These are phyloP conservation scores for Pseudomyrmex pallidus DNA, from an alignment of 1,140 invertebrate genomes.

Conservation along the genomic window DNA sequence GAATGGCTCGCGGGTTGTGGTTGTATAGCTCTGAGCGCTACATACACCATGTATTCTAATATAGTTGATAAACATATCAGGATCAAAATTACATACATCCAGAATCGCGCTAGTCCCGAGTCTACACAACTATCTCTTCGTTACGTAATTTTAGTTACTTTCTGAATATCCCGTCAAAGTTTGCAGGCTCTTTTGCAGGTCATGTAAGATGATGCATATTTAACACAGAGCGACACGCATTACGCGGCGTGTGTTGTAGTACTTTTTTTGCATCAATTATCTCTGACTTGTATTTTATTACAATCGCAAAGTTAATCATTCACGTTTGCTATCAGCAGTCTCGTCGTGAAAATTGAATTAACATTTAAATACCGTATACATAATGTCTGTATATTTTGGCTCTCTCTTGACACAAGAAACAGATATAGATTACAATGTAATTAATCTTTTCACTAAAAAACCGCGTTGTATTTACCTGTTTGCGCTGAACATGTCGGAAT, in stretches of 20 bases:
- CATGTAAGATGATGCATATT: no score
- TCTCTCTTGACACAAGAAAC: no score
- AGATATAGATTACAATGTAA: neutral
- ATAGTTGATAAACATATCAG: constrained; percentile 37
- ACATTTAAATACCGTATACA: neutral
- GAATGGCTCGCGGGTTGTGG: constrained; percentile 25
- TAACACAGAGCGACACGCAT: no score
- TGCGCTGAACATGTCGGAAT: neutral
- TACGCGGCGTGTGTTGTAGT: neutral
- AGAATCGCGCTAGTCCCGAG: constrained; percentile 10
- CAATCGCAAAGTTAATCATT: neutral
- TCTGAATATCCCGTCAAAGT: neutral
- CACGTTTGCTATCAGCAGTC: neutral
- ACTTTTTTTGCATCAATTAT: neutral
- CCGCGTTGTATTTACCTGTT: neutral
- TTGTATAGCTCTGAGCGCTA: neutral
- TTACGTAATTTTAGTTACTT: neutral
- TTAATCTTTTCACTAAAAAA: neutral
- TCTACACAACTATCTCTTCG: neutral
- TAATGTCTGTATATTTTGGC: neutral
- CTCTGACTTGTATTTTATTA: neutral
- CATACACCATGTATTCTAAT: constrained; percentile 27
- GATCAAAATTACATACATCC: constrained; percentile 26
- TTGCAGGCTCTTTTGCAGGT: neutral
- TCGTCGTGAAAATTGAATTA: neutral